Base-by-base conservation (phyloP, 2,113 vertebrate species). In the Scatophagus argus region DNA sequence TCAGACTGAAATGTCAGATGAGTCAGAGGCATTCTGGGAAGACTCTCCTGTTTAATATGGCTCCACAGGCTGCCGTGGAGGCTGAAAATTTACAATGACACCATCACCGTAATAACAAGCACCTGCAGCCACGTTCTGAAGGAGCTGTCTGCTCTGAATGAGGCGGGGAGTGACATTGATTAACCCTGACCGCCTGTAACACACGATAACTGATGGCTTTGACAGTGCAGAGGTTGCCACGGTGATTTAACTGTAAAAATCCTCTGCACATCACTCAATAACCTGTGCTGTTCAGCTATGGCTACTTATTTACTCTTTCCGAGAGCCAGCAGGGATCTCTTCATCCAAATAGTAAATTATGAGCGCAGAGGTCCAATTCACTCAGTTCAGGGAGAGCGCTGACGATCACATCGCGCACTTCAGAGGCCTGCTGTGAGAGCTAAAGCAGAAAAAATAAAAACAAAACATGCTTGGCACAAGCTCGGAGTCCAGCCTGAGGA, bases 1-100 rank as follows among this genome's bases (percentile, higher is more conserved):
- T 80, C 56, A 54, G 59, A 72, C 71, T 68, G 74, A 93, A 94
- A 93, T 94, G 92, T 91, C 92, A 94, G 92, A 88, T 92, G 91
- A 94, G 89, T 94, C 92, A 93, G 86, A 90, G 79, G 88, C 63
- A 81, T 83, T 87, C 86, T 85, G 84, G 80, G 74, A 88, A 79
- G 92, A 89, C 51, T 58, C 76, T 89, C 60, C 61, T 63, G 67
- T 88, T 85, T 92, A 94, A 92, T 89, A 88, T 69, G 88, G 67
- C 84, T 87, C 72, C 59, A 68, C 43, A 43, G 66, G 76, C 76
- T 81, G 77, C 78, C 49, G 58, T 7, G 74, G 62, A 85, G 76
- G 77, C 87, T 74, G 71, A 60, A 87, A 62, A 87, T 91, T 68
- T 84, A 87, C 89, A 83, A 61, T 87, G 84, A 89, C 88, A 78